A percentile compares a stretch with the other conserved stretches of the same genome.
Conservation (phyloP, 2,113 vertebrate species). For the Hippocampus mohnikei region DNA sequence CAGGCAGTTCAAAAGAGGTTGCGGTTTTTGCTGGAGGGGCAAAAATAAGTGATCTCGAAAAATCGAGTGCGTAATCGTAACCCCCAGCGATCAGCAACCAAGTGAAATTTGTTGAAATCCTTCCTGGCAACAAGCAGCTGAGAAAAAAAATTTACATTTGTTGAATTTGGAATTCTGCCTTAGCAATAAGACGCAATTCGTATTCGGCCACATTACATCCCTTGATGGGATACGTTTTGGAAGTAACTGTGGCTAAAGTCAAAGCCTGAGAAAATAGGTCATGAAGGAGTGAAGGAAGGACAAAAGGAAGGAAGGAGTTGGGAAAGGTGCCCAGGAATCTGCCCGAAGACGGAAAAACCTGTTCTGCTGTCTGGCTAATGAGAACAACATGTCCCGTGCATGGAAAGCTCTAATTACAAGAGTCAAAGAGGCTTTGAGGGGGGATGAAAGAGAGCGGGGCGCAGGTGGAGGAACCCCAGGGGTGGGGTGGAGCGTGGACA, state of each 20-base stretch:
- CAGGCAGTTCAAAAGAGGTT: background rate
- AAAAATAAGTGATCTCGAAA: background rate
- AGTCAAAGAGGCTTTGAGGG: slow-evolving; percentile 43
- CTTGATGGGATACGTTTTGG: background rate
- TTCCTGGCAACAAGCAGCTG: background rate
- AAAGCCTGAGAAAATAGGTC: background rate
- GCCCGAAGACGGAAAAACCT: slow-evolving; percentile 56
- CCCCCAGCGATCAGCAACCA: too few relatives aligned
- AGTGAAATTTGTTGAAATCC: background rate
- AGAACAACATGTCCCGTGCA: slow-evolving; percentile 59
- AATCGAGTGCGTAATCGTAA: background rate
- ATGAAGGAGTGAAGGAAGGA: background rate
- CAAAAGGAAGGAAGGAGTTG: background rate
- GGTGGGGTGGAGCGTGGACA: too few relatives aligned
- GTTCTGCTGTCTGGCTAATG: slow-evolving; percentile 58
- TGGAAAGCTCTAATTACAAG: slow-evolving; percentile 67
- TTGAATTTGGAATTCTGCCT: background rate
- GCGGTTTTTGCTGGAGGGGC: too few relatives aligned
- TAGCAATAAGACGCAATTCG: background rate
- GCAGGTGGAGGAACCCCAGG: background rate
- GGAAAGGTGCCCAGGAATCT: slow-evolving; percentile 38
- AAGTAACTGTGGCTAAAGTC: background rate
- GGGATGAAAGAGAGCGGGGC: slow-evolving; percentile 4
- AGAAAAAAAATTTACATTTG: background rate
- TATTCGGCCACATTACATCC: background rate